Evolutionary conservation across 2,113 vertebrate species (phyloP).

Genomic region (Chloropsis hardwickii): DNA sequence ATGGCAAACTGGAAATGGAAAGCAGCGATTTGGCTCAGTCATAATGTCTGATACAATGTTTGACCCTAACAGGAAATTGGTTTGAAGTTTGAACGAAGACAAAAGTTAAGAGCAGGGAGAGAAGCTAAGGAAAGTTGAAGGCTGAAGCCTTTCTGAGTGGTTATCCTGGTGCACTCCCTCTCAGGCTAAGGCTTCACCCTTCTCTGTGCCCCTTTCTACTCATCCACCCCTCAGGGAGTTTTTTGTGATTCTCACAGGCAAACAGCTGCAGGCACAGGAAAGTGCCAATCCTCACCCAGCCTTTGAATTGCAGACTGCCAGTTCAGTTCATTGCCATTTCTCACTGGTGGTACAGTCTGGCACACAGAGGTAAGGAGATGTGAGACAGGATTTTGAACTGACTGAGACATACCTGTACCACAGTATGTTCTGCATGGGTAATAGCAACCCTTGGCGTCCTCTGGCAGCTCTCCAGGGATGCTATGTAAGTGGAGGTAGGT

Average conservation of each 20-base stretch:
- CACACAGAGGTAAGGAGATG: background rate
- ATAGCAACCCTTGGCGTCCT: slow-evolving; percentile 88
- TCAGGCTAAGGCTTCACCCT: background rate
- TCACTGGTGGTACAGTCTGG: too few relatives aligned
- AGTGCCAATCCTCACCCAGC: background rate
- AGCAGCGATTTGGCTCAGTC: background rate
- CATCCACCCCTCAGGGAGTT: background rate
- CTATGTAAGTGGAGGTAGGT: slow-evolving; percentile 93
- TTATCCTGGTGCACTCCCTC: background rate
- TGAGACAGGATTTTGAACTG: background rate
- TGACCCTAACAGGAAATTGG: background rate
- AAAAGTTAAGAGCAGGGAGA: background rate
- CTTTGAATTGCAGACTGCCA: background rate
- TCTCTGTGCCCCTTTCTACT: background rate
- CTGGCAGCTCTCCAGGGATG: slow-evolving; percentile 88
- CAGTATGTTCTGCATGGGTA: slow-evolving; percentile 90
- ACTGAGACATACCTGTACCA: slow-evolving; percentile 79
- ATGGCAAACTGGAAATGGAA: background rate
- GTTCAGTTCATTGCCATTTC: background rate
- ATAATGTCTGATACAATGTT: background rate
- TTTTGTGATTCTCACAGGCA: background rate
- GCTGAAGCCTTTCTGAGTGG: background rate
- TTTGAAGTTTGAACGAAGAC: background rate
- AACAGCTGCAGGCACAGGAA: background rate
- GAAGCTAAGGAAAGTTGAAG: background rate